Evolutionary conservation across 2,888 invertebrate genomes (phyloP).

Genomic region (Melanotus villosus): DNA sequence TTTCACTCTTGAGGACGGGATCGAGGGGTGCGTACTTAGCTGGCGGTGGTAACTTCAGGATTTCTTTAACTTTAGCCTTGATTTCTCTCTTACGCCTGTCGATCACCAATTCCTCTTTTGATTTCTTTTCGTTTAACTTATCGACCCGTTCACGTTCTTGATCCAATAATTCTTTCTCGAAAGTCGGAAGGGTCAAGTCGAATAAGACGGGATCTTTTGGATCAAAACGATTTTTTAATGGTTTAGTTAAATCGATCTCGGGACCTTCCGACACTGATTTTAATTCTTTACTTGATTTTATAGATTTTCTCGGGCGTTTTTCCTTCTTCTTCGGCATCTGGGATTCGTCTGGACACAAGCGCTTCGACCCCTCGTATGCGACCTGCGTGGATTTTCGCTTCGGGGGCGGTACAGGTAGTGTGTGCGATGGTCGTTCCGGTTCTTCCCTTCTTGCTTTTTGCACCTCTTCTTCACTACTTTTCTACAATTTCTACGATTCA

Average conservation of each 20-base stretch:
- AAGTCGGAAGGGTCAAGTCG: conserved; percentile 56
- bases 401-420: conserved; percentile 52
- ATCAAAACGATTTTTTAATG: conserved; percentile 47
- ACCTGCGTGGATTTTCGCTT: conserved; percentile 55
- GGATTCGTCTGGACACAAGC: conserved; percentile 58
- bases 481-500: conserved; percentile 41
- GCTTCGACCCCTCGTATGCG: conserved; percentile 64
- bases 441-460: too few relatives aligned
- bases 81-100: conserved; percentile 64
- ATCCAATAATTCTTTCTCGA: conserved; percentile 63
- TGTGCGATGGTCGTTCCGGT: conserved; percentile 14
- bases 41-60: conserved; percentile 56
- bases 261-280: conserved; percentile 35
- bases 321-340: conserved; percentile 60
- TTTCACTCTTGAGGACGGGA: conserved; percentile 65
- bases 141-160: conserved; percentile 65
- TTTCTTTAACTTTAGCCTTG: conserved; percentile 58
- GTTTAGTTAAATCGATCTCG: conserved; percentile 47
- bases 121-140: conserved; percentile 63
- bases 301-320: conserved; percentile 45
- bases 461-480: conserved; percentile 29
- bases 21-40: conserved; percentile 64
- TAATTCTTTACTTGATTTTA: conserved; percentile 43
- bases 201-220: conserved; percentile 50
- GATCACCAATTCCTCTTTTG: conserved; percentile 62